These are phyloP conservation scores for Drepana falcataria DNA, from an alignment of 2,888 invertebrate species.

Conservation along the genomic window DNA sequence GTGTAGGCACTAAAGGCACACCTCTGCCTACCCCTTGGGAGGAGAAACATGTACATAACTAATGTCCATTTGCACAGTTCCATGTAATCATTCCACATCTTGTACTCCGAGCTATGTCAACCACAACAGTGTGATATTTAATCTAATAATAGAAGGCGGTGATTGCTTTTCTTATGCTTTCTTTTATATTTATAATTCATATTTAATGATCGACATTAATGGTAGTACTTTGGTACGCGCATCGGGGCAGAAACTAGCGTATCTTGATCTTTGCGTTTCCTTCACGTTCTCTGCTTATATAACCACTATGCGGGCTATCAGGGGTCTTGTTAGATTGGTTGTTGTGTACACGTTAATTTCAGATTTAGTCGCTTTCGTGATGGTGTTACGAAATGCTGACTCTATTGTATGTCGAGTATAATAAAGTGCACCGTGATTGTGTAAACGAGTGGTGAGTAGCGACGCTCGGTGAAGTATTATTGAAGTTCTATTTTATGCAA, in stretches of 20 bases:
- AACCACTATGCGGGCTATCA: conserved; percentile 14
- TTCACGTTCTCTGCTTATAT: conserved; percentile 14
- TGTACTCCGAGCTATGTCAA: conserved; percentile 12
- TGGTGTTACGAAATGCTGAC: conserved; percentile 60
- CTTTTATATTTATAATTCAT: conserved; percentile 77
- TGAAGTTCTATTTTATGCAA: conserved; percentile 4
- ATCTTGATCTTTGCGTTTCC: conserved; percentile 40
- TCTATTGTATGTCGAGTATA: conserved; percentile 58
- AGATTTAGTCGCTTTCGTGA: conserved; percentile 73
- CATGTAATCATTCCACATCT: conserved; percentile 5
- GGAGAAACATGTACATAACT: too few species aligned
- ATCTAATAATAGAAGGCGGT: conserved; percentile 67
- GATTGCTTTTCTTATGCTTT: conserved; percentile 74
- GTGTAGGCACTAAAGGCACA: too few species aligned
- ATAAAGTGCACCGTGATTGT: conserved; percentile 63
- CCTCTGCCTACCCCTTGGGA: too few species aligned
- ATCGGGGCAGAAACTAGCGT: conserved; percentile 37
- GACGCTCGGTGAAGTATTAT: conserved; percentile 25
- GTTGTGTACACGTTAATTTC: conserved; percentile 69
- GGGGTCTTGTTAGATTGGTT: conserved; percentile 37
- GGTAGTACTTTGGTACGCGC: conserved; percentile 61
- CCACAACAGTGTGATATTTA: conserved; percentile 53
- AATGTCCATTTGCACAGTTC: background rate
- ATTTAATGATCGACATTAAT: conserved; percentile 77
- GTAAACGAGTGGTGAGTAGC: conserved; percentile 52